Evolutionary conservation across 2,888 invertebrate species (phyloP).

Genomic region (Lobophora halterata): DNA sequence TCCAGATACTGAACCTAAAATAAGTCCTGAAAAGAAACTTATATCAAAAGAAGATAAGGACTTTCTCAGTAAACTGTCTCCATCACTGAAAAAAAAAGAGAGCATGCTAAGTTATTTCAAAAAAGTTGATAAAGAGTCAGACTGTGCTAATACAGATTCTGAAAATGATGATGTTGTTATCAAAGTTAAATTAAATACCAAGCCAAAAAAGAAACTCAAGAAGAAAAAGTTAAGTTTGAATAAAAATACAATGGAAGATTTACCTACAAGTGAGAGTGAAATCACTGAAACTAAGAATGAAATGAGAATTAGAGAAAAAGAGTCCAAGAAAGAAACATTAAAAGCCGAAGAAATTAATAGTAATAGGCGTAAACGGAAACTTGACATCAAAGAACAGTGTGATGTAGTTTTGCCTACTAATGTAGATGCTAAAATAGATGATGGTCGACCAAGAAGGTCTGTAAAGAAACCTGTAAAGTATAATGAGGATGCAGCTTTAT

Average conservation of each 20-base stretch:
- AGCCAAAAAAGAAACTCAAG: conserved; percentile 51
- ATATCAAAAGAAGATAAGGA: conserved; percentile 61
- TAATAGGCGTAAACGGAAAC: conserved; percentile 27
- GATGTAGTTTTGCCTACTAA: conserved; percentile 16
- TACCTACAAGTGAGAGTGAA: conserved; percentile 22
- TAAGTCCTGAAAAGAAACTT: conserved; percentile 33
- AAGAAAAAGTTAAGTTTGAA: conserved; percentile 45
- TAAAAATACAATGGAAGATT: conserved; percentile 27
- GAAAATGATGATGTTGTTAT: conserved; percentile 46
- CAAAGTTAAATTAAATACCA: conserved; percentile 59
- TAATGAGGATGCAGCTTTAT: conserved; percentile 46
- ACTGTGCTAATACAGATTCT: conserved; percentile 31
- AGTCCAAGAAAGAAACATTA: conserved; percentile 6
- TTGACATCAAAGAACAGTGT: conserved; percentile 6
- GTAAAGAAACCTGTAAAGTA: conserved; percentile 66
- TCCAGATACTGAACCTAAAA: conserved; percentile 35
- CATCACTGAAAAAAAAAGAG: conserved; percentile 81
- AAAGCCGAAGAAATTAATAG: conserved; percentile 13
- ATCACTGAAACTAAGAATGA: conserved; percentile 3
- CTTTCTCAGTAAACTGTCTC: conserved; percentile 77
- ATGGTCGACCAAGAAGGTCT: conserved; percentile 57
- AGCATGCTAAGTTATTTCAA: conserved; percentile 82
- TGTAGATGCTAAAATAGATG: conserved; percentile 24
- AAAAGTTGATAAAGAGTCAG: conserved; percentile 64
- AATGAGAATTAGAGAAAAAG: neutral